Evolutionary conservation across 2,888 invertebrate species (phyloP).

Genomic region (Drosophila mettleri): DNA sequence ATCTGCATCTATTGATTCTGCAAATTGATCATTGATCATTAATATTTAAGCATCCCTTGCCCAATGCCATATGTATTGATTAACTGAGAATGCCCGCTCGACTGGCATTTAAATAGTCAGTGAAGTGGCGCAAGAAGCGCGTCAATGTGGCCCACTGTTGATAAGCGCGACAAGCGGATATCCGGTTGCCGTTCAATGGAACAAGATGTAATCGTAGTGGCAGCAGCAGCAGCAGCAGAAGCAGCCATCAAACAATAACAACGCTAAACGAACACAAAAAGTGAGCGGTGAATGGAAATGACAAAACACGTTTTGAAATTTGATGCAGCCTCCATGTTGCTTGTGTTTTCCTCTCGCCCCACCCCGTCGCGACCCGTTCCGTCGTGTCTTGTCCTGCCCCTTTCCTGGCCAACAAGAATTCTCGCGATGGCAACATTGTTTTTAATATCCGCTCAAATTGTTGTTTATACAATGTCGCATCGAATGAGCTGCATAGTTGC

Average conservation of each 20-base stretch:
- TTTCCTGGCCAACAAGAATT: conserved; percentile 46
- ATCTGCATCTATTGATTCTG: too few relatives aligned
- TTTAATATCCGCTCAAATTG: conserved; percentile 80
- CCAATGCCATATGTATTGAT: background rate
- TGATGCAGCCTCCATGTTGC: conserved; percentile 43
- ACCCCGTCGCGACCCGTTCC: background rate
- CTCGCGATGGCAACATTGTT: conserved; percentile 70
- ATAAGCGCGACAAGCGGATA: conserved; percentile 72
- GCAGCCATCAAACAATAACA: conserved; percentile 47
- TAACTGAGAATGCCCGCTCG: background rate
- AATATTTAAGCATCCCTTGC: background rate
- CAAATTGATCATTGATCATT: too few relatives aligned
- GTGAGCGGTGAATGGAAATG: conserved; percentile 58
- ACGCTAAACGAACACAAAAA: conserved; percentile 25
- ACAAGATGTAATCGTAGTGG: conserved; percentile 16
- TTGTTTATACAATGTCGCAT: conserved; percentile 75
- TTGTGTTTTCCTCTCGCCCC: background rate
- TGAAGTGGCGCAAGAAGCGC: conserved; percentile 38
- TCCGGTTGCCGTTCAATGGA: conserved; percentile 66
- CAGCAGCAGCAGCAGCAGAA: background rate
- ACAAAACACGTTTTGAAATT: conserved; percentile 73
- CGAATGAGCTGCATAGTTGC: conserved; percentile 64
- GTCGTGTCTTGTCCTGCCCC: background rate
- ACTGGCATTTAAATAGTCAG: conserved; percentile 29
- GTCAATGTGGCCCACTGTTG: conserved; percentile 40